Evolutionary conservation across 2,113 vertebrate species (phyloP).

Genomic region (Crotalus viridis): DNA sequence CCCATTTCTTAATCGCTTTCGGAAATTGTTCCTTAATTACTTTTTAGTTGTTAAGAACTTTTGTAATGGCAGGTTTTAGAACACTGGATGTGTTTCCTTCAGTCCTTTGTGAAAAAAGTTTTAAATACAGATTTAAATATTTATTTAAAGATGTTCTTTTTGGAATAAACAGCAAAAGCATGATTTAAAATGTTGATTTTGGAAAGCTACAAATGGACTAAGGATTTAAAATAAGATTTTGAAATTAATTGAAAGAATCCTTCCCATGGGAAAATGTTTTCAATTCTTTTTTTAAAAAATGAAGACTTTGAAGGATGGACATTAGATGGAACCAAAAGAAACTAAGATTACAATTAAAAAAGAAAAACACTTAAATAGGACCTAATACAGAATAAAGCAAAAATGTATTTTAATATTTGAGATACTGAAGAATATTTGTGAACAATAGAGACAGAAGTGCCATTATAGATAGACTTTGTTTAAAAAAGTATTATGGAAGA

Average conservation of each 20-base stretch:
- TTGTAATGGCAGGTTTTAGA: neutral
- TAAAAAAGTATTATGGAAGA: neutral
- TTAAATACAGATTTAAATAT: neutral
- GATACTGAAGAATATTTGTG: neutral
- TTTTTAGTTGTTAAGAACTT: neutral
- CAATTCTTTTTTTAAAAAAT: neutral
- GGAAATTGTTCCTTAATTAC: neutral
- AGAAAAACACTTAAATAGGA: neutral
- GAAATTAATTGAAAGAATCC: neutral
- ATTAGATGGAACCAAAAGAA: neutral
- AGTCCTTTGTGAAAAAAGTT: neutral
- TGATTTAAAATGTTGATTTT: neutral
- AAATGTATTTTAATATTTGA: neutral
- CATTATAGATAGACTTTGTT: neutral
- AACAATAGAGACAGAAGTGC: neutral
- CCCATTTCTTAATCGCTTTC: neutral
- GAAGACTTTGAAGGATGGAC: neutral
- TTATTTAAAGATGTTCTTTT: neutral
- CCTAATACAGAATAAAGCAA: neutral
- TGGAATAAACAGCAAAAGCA: neutral
- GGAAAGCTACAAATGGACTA: neutral
- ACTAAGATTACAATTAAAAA: neutral
- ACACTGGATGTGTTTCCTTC: neutral
- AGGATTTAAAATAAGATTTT: neutral
- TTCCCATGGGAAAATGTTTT: neutral